Percentiles rank a stretch among this genome's conserved stretches.
Evolutionary conservation across 2,797 vertebrate genomes (phyloP).

Genomic region (Helostoma temminkii): DNA sequence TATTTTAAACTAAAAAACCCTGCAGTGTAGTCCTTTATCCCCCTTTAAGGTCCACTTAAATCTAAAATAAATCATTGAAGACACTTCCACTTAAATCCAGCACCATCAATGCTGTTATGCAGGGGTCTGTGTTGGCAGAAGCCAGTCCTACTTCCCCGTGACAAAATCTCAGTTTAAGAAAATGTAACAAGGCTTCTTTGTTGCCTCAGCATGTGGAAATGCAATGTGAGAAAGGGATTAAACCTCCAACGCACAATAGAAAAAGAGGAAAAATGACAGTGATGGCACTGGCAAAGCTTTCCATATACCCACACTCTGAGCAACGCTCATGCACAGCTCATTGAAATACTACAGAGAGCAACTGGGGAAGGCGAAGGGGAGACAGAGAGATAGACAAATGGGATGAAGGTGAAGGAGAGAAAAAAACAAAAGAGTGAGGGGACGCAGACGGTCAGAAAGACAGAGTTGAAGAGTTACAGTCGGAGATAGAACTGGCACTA

Average conservation of each 20-base stretch:
- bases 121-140: slow-evolving; percentile 51
- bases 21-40: slow-evolving; percentile 56
- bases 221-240: slow-evolving; percentile 75
- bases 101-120: slow-evolving; percentile 61
- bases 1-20: slow-evolving; percentile 44
- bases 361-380: slow-evolving; percentile 24
- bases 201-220: slow-evolving; percentile 70
- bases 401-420: slow-evolving; percentile 37
- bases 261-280: slow-evolving; percentile 59
- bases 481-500: slow-evolving; percentile 48
- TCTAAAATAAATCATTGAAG: slow-evolving; percentile 67
- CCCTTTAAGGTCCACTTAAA: slow-evolving; percentile 67
- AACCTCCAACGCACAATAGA: slow-evolving; percentile 66
- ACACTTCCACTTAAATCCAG: slow-evolving; percentile 70
- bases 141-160: slow-evolving; percentile 43
- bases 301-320: slow-evolving; percentile 52
- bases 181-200: slow-evolving; percentile 43
- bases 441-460: slow-evolving; percentile 39
- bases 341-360: slow-evolving; percentile 59
- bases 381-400: slow-evolving; percentile 33
- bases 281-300: slow-evolving; percentile 49
- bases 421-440: slow-evolving; percentile 27
- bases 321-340: slow-evolving; percentile 48
- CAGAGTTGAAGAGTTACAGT: slow-evolving; percentile 59
- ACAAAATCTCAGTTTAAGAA: slow-evolving; percentile 53